Evolutionary conservation across 2,888 invertebrate genomes (phyloP), one percentile per base, ranked within the genome.

Genomic region (Aspidapion aeneum): DNA sequence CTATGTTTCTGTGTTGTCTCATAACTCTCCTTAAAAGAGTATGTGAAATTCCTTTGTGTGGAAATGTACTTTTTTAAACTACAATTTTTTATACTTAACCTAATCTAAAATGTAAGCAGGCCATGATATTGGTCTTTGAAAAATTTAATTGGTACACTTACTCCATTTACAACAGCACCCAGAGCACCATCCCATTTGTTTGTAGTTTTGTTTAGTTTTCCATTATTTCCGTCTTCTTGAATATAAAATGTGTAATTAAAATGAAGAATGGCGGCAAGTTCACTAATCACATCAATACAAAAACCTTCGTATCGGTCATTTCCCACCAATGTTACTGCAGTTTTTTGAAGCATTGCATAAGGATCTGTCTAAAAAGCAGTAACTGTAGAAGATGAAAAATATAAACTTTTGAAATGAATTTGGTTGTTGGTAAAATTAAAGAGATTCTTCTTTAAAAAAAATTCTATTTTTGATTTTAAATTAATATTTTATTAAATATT

Each of bases 241-340:
- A 92, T 82, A 54, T 88, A 85, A 68, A 96, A 91, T 0, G 89
- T 89, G 74, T 91, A 96, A 73, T 90, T 91, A 78, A 96, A 96
- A 51, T 90, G 89, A 18, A 93, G 83, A 74, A 89, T 85, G 74
- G 86, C 84, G 12, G 93, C 85, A 55, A 97, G 82, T 75, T 93
- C 90, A 48, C 90, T 84, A 62, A 97, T 90, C 17, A 97, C 81
- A 75, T 97, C 96, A 60, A 96, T 89, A 22, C 92, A 92, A 74
- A 92, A 96, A 3, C 94, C 94, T 80, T 94, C 94, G 74, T 87
- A 95, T 18, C 90, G 86, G 67, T 90, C 91, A 74, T 95, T 95
- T 1, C 94, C 94, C 57, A 84, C 84, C 61, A 92, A 81, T 67
- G 78, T 80, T 1, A 76, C 80, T 17, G 87, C 77, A 0, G 90